These are phyloP conservation scores for Smutsia gigantea DNA, from an alignment of 2,797 vertebrate species.

Conservation along the genomic window DNA sequence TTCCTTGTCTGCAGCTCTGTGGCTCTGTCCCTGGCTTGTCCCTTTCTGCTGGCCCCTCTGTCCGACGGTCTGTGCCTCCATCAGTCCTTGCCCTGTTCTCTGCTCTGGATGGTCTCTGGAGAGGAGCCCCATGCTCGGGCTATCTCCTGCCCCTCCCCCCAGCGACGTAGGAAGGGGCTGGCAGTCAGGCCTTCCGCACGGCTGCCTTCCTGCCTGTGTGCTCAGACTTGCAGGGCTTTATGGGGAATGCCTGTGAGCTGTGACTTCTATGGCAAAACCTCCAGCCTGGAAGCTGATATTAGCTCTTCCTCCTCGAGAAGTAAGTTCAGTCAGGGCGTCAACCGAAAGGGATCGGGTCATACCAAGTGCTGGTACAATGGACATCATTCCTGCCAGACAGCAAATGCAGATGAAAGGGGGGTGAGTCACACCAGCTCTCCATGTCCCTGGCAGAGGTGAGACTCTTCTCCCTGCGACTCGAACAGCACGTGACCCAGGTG, in stretches of 20 bases:
- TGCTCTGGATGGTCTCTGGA: background rate
- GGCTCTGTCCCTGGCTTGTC: no score
- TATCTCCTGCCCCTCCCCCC: background rate
- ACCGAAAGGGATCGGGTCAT: background rate
- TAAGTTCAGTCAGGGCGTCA: background rate
- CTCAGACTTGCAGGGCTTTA: background rate
- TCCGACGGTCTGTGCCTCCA: rapidly evolving
- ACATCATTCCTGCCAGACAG: background rate
- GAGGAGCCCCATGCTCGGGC: background rate
- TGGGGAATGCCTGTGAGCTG: background rate
- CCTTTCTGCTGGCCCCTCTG: rapidly evolving
- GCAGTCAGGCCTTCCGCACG: rapidly evolving
- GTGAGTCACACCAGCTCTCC: background rate
- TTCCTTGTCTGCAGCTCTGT: rapidly evolving
- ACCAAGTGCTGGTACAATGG: background rate
- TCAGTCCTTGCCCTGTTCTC: rapidly evolving
- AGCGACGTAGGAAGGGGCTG: background rate
- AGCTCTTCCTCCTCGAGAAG: background rate
- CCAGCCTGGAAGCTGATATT: background rate
- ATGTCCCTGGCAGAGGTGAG: rapidly evolving
- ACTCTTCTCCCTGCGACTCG: rapidly evolving
- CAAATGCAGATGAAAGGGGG: background rate
- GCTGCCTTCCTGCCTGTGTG: background rate
- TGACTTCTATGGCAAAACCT: background rate
- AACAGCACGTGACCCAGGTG: background rate